Base-by-base conservation (phyloP, 2,113 vertebrate species). In the Channa argus region DNA sequence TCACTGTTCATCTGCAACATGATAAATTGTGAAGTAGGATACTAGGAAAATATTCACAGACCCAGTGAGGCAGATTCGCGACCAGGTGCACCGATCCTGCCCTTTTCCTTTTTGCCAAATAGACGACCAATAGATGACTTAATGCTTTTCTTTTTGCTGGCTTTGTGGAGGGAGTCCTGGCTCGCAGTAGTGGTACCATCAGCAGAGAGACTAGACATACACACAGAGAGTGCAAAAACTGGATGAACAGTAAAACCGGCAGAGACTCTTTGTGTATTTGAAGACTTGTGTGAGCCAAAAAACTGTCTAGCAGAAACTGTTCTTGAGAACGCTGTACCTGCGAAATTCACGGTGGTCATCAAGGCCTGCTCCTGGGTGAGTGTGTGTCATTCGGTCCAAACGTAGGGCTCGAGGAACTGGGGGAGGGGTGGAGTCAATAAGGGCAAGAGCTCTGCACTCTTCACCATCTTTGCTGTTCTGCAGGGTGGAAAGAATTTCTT, bases 61-160 rank as follows among this genome's bases (percentile, higher is more conserved):
- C 96, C 96, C 83, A 96, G 90, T 38, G 96, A 96, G 37, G 94
- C 74, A 47, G 95, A 95, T 69, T 98, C 96, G 2, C 96, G 93
- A 3, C 95, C 95, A 3, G 95, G 93, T 10, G 92, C 91, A 9
- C 96, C 96, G 72, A 97, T 93, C 36, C 97, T 92, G 5, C 96
- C 97, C 73, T 98, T 98, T 79, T 98, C 97, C 77, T 97, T 98
- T 91, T 98, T 98, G 79, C 97, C 97, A 77, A 98, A 98, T 46
- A 98, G 95, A 12, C 97, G 95, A 4, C 96, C 96, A 14, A 97
- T 97, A 71, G 97, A 98, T 13, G 97, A 98, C 92, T 98, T 98
- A 82, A 98, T 98, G 91, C 96, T 97, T 89, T 98, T 98, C 94
- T 96, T 98, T 93, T 97, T 98, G 84, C 95, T 96, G 84, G 95